Evolutionary conservation across 2,113 vertebrate species (phyloP), one percentile per base, ranked within the genome.

Genomic region (Calyptommatus sinebrachiatus): DNA sequence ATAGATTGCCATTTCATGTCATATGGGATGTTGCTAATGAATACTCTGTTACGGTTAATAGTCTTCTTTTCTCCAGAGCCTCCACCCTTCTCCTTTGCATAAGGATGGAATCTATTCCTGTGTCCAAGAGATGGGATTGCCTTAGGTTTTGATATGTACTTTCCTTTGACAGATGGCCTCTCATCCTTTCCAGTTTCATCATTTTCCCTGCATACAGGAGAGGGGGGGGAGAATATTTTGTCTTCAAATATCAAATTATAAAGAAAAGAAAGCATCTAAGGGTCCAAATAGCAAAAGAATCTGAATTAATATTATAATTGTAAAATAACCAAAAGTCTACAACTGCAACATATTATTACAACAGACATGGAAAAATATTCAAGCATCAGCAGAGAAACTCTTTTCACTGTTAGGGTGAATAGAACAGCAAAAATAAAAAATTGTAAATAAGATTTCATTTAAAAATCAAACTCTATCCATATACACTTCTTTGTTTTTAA

Each of bases 1-100:
- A 99, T 99, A 80, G 97, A 97, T 95, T 99, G 98, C 98, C 98
- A 99, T 92, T 99, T 99, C 97, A 98, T 98, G 91, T 99, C 98
- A 93, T 99, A 99, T 0, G 98, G 98, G 88, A 99, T 99, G 91
- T 99, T 99, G 95, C 98, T 99, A 94, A 99, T 99, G 93, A 99
- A 99, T 88, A 99, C 98, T 78, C 98, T 92, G 86, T 98, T 98
- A 87, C 96, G 96, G 76, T 96, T 97, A 85, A 92, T 69, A 73
- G 93, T 80, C 94, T 97, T 99, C 95, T 97, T 99, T 72, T 99
- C 98, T 88, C 92, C 96, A 76, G 91, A 70, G 78, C 92, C 93
- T 11, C 90, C 91, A 60, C 94, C 95, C 90, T 97, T 97, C 14
- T 99, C 98, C 96, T 98, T 99, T 50, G 92, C 91, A 90, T 99